Evolutionary conservation across 2,113 vertebrate species (phyloP).

Genomic region (Protomyctophum bolini): DNA sequence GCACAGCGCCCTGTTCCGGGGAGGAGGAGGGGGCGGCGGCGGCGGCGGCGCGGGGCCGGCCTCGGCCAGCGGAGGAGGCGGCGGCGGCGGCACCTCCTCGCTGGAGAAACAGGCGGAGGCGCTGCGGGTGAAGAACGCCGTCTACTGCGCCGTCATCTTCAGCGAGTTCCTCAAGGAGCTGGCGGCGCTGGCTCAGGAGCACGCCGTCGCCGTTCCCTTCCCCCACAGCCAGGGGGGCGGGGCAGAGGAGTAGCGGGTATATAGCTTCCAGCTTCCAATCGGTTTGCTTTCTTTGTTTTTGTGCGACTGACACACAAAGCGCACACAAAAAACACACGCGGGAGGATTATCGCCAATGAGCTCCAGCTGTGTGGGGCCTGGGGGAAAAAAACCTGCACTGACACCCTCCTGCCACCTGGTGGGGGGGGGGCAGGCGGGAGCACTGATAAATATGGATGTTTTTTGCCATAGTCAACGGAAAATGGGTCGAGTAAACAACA

Average conservation of each 20-base stretch:
- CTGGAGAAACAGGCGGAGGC: conserved; percentile 88
- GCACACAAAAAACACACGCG: too few species aligned
- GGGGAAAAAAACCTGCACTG: background rate
- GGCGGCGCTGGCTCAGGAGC: conserved; percentile 93
- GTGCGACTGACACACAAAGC: conserved; percentile 20
- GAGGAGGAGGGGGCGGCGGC: too few species aligned
- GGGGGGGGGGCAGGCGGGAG: conserved; percentile 32
- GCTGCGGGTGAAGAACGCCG: conserved; percentile 91
- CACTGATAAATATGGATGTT: conserved; percentile 27
- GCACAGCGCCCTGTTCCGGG: conserved; percentile 80
- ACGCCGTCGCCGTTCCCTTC: conserved; percentile 90
- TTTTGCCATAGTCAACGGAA: conserved; percentile 18
- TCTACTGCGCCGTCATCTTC: conserved; percentile 95
- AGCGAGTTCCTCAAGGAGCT: conserved; percentile 97
- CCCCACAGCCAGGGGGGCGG: conserved; percentile 81
- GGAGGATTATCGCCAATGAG: background rate
- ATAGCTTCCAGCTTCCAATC: conserved; percentile 3
- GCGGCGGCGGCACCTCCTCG: conserved; percentile 36
- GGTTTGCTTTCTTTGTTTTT: background rate
- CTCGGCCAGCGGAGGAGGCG: conserved; percentile 21
- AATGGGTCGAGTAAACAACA: background rate
- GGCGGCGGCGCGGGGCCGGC: too few species aligned
- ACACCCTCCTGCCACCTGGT: conserved; percentile 20
- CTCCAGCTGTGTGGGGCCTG: background rate
- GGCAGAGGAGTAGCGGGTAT: conserved; percentile 75